Conservation (phyloP, 2,888 invertebrate genomes). For the Timema cristinae region DNA sequence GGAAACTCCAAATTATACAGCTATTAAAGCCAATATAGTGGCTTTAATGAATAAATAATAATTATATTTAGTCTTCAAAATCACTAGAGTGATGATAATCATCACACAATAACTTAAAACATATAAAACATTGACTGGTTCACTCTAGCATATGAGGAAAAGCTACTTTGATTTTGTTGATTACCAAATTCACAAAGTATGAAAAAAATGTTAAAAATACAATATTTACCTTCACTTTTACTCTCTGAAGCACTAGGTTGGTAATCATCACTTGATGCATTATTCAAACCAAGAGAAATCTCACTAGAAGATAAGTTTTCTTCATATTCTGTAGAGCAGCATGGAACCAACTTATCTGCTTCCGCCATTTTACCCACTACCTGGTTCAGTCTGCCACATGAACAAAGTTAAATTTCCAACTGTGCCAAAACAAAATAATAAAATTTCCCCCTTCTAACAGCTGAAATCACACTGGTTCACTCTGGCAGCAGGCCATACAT, state of each 20-base stretch:
- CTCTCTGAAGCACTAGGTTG: not conserved
- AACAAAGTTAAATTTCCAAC: not conserved
- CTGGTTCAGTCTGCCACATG: constrained; percentile 5
- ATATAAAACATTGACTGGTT: not conserved
- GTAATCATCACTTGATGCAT: constrained; percentile 12
- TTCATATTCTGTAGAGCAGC: not conserved
- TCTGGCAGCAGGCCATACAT: no score
- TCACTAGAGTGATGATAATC: no score
- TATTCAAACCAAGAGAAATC: not conserved
- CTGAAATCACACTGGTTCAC: not conserved
- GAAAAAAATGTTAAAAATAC: not conserved
- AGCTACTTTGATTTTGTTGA: no score
- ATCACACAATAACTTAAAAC: no score
- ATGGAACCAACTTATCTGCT: not conserved
- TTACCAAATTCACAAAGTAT: no score
- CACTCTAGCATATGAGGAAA: constrained; percentile 13
- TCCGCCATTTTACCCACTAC: constrained; percentile 3
- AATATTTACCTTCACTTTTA: constrained; percentile 6
- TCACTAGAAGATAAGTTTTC: not conserved
- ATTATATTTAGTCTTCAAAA: no score
- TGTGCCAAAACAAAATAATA: constrained; percentile 3
- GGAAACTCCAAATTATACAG: no score
- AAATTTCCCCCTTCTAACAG: not conserved
- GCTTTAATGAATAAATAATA: no score
- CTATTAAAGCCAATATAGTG: no score